A percentile compares a stretch with the other conserved stretches of the same genome.
These are phyloP conservation scores for Tachuris rubrigastra DNA, from an alignment of 2,113 vertebrate species.

Conservation along the genomic window DNA sequence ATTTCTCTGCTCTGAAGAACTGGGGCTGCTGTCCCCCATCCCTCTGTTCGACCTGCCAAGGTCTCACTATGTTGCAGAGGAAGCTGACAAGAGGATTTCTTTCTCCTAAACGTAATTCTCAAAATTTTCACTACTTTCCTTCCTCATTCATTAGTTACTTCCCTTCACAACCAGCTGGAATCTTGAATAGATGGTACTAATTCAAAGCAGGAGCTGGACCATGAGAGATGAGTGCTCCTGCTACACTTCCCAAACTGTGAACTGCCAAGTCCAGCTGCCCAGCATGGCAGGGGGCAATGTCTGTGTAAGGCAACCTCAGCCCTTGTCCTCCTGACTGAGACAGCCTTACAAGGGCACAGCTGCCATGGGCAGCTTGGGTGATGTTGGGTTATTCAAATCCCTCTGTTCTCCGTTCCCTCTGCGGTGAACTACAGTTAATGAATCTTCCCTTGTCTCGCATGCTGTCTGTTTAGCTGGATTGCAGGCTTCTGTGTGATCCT, in stretches of 20 bases:
- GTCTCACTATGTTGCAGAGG: neutral
- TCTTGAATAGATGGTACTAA: neutral
- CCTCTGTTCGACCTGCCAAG: neutral
- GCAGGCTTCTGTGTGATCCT: neutral
- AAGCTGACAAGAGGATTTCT: neutral
- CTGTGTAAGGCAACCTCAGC: neutral
- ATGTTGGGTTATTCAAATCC: neutral
- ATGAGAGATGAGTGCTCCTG: rapidly evolving
- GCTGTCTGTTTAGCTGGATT: neutral
- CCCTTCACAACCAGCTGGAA: rapidly evolving
- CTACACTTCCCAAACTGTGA: neutral
- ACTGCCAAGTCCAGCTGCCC: rapidly evolving
- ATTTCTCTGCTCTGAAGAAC: neutral
- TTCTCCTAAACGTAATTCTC: neutral
- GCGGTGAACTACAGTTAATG: neutral
- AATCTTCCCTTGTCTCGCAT: neutral
- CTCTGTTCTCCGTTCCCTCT: neutral
- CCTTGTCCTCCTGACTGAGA: neutral
- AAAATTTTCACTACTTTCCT: neutral
- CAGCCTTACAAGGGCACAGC: neutral
- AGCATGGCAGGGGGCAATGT: rapidly evolving
- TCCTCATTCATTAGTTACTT: neutral
- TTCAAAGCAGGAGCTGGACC: neutral
- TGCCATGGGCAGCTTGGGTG: neutral
- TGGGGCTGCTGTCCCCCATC: neutral